Evolutionary conservation across 2,888 invertebrate species (phyloP).

Genomic region (Drosophila nigritarsus): DNA sequence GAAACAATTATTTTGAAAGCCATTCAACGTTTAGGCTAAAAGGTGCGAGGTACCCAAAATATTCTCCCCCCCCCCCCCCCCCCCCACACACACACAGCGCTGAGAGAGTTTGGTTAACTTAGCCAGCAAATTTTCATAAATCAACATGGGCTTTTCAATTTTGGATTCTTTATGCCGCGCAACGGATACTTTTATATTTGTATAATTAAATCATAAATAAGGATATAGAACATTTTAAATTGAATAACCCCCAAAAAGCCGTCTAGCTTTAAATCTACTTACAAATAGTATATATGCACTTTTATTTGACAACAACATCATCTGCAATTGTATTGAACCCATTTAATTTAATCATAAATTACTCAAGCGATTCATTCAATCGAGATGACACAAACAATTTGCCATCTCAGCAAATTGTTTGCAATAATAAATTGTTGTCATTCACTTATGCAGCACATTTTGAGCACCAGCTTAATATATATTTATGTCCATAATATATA

Average conservation of each 20-base stretch:
- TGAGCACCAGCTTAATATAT: constrained; percentile 2
- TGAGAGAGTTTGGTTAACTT: constrained; percentile 45
- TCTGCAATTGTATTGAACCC: constrained; percentile 21
- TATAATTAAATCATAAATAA: constrained; percentile 76
- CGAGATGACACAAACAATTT: constrained; percentile 19
- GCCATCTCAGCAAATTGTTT: constrained; percentile 29
- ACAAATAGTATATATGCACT: background rate
- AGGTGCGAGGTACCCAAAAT: constrained; percentile 27
- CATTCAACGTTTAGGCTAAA: constrained; percentile 37
- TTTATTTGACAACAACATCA: constrained; percentile 31
- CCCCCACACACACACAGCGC: background rate
- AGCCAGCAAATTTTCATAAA: constrained; percentile 71
- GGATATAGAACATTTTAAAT: constrained; percentile 45
- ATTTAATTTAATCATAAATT: constrained; percentile 29
- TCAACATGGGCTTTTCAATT: constrained; percentile 73
- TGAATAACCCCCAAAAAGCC: constrained; percentile 14
- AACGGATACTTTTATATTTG: constrained; percentile 65
- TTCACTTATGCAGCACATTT: constrained; percentile 14
- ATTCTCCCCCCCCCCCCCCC: background rate
- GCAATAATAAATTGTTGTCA: constrained; percentile 9
- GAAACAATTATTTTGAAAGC: constrained; percentile 18
- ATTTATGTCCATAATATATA: constrained; percentile 1
- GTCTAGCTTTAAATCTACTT: constrained; percentile 16
- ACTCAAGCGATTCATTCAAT: constrained; percentile 35
- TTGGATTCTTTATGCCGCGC: constrained; percentile 41